Percentiles rank a stretch among this genome's conserved stretches.
Evolutionary conservation across 2,797 vertebrate species (phyloP).

Genomic region (Bovichtus diacanthus): DNA sequence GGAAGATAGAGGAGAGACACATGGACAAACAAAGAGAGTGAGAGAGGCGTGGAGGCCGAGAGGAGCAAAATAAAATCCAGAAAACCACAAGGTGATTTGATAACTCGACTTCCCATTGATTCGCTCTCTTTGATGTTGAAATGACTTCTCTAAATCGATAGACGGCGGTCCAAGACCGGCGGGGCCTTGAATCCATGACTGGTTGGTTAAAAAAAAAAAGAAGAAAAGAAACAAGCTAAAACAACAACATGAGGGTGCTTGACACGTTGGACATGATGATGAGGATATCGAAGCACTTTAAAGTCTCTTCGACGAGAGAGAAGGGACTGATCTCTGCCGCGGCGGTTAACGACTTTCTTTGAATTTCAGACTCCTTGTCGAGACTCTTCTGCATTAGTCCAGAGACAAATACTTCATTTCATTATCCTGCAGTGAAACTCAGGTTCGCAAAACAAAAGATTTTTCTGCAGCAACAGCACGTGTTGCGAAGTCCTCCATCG

Average conservation of each 20-base stretch:
- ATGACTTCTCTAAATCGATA: slow-evolving; percentile 69
- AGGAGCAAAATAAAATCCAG: slow-evolving; percentile 34
- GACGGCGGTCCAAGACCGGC: slow-evolving; percentile 2
- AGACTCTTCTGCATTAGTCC: not conserved
- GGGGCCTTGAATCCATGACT: not conserved
- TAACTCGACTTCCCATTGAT: slow-evolving; percentile 64
- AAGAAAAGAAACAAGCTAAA: too few relatives aligned
- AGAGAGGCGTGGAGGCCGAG: not conserved
- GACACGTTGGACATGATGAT: slow-evolving; percentile 16
- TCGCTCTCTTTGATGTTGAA: slow-evolving; percentile 57
- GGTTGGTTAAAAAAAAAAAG: too few relatives aligned
- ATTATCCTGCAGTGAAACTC: too few relatives aligned
- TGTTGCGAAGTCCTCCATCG: not conserved
- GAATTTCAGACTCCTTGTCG: not conserved
- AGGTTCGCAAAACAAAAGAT: too few relatives aligned
- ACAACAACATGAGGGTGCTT: not conserved
- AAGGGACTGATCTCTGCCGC: not conserved
- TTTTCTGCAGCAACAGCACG: too few relatives aligned
- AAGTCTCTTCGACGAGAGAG: not conserved
- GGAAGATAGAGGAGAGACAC: not conserved
- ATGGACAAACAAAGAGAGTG: not conserved
- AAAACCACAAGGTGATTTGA: slow-evolving; percentile 59
- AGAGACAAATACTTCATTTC: too few relatives aligned
- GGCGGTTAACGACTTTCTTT: not conserved
- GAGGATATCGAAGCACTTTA: not conserved